phyloP scores from a whole-genome alignment of 1,140 invertebrate species.

The Nephila pilipes region DNA sequence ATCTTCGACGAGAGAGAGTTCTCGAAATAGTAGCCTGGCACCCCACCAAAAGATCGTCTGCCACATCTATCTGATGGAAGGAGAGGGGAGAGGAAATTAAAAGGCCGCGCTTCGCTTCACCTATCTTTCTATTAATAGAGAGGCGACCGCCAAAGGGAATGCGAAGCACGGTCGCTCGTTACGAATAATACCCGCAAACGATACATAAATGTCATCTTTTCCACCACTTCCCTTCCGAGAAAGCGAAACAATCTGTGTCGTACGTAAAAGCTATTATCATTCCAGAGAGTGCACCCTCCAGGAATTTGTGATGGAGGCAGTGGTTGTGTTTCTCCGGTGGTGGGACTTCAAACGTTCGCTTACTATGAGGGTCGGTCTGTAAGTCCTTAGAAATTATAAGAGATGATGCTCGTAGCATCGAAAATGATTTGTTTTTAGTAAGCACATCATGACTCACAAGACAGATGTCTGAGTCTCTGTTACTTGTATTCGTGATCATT shows the following conservation, averaged over 20 bases:
- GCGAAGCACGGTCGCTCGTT: neutral
- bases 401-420: too few species aligned
- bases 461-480: too few species aligned
- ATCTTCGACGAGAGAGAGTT: neutral
- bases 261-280: neutral
- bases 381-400: too few species aligned
- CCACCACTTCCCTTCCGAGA: neutral
- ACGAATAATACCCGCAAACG: neutral
- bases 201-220: neutral
- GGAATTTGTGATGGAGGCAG: too few species aligned
- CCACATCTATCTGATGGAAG: neutral
- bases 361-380: too few species aligned
- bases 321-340: too few species aligned
- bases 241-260: neutral
- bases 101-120: neutral
- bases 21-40: constrained; percentile 28
- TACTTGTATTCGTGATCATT: too few species aligned
- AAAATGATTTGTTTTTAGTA: too few species aligned
- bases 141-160: neutral
- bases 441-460: too few species aligned
- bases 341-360: too few species aligned
- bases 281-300: neutral
- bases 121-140: constrained; percentile 24
- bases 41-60: constrained; percentile 16
- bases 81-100: neutral